Base-by-base conservation (phyloP, 2,888 invertebrate genomes). In the Plebejus melissa region DNA sequence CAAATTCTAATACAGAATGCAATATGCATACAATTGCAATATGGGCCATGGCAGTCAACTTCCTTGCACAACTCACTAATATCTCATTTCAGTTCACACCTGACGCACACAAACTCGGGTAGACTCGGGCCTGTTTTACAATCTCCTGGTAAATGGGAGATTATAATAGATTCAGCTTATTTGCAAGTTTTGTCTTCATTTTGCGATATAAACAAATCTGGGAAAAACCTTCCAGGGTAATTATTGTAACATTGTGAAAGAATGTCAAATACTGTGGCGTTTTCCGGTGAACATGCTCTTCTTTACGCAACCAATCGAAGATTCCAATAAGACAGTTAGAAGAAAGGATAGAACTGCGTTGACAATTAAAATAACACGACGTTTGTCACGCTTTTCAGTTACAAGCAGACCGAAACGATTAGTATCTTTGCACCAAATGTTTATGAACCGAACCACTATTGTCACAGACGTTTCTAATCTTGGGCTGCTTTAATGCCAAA, bases 361-460 rank as follows among this genome's bases (percentile, higher is more conserved):
- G 72, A 72, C 54, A 54, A 72, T 72, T 72, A 72, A 72, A 54
- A 72, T 65, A 65, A 54, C 46, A 22, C 46, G 72, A 46, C 28
- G 28, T 74, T 76, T 89, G 90, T 89, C 87, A 90, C 89, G 90
- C 89, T 90, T 90, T 91, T 90, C 87, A 87, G 85, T 78, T 81
- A 80, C 82, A 90, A 90, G 78, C 90, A 90, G 91, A 91, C 87
- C 91, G 88, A 79, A 81, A 90, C 91, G 88, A 87, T 88, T 80
- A 75, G 83, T 88, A 87, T 88, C 87, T 84, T 83, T 80, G 82
- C 80, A 81, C 85, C 80, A 83, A 86, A 87, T 84, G 83, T 80
- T 80, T 77, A 76, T 70, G 76, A 75, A 76, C 77, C 77, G 75
- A 79, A 38, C 58, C 50, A 75, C 54, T 58, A 54, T 72, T 72